Base-by-base conservation (phyloP, 2,888 invertebrate genomes). In the Troilus luridus region DNA sequence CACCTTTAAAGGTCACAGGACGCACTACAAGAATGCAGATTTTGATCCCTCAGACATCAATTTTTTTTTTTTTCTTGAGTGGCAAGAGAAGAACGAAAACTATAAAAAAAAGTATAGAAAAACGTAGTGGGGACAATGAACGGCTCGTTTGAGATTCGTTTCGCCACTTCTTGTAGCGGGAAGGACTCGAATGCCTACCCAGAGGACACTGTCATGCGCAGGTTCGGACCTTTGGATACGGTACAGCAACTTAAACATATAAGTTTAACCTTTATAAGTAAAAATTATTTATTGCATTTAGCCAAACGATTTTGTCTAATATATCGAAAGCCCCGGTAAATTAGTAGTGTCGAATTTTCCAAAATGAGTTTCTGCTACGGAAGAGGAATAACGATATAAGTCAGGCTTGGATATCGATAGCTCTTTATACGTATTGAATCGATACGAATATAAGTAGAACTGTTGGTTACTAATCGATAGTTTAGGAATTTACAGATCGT, bases 91-190 rank as follows among this genome's bases (percentile, higher is more conserved):
- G 85, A 85, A 85, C 2, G 56, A 58, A 6, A 12, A 14, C n/a
- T 19, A 21, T 81, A 81, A 85, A 85, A 85, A 85, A 85, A 5
- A 56, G 9, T 14, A 85, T 41, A 56, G 85, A 58, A 85, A 85
- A 56, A 56, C 56, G 85, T 10, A 0, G 21, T n/a, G 56, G 56
- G n/a, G 21, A 85, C 85, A 85, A 85, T 85, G 85, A 5, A 56
- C n/a, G 56, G 56, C 85, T 85, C 85, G 54, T 85, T 85, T 85
- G n/a, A 85, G 85, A 85, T 85, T 58, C 85, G 85, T n/a, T 7
- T 11, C 85, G 85, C 56, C 56, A n/a, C 56, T 85, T 56, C 56
- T 85, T 58, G n/a, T 41, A 77, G 72, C 72, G 72, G 41, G 27
- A 0, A 77, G 27, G 72, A 77, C 17, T 77, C 72, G 27, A 77